Evolutionary conservation across 2,888 invertebrate genomes (phyloP).

Genomic region (Parnassius apollo): DNA sequence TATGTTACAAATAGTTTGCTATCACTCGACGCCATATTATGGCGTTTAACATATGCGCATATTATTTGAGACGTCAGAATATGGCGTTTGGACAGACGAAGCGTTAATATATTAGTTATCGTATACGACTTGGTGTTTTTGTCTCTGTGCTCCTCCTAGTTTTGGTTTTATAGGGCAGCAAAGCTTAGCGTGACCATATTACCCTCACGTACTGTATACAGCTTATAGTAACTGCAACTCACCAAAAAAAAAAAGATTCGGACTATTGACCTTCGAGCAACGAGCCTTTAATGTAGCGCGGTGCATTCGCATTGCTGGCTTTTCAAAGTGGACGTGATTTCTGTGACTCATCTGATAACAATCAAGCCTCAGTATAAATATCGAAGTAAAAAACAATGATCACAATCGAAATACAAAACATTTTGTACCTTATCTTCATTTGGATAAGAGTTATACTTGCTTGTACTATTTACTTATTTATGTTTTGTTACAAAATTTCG

Average conservation of each 20-base stretch:
- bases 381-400: slow-evolving; percentile 5
- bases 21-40: too few relatives aligned
- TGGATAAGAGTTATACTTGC: neutral
- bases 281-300: slow-evolving; percentile 39
- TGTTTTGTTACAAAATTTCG: slow-evolving; percentile 2
- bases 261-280: slow-evolving; percentile 57
- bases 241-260: slow-evolving; percentile 72
- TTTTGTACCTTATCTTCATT: neutral
- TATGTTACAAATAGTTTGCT: too few relatives aligned
- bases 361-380: slow-evolving; percentile 8
- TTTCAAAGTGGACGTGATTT: slow-evolving; percentile 43
- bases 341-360: slow-evolving; percentile 41
- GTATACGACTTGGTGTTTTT: too few relatives aligned
- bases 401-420: neutral
- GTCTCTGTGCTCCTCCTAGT: too few relatives aligned
- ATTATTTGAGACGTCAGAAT: too few relatives aligned
- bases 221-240: slow-evolving; percentile 29
- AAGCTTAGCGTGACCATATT: too few relatives aligned
- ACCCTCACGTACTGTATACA: neutral
- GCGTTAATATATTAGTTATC: too few relatives aligned
- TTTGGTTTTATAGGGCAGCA: too few relatives aligned
- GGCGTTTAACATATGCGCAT: too few relatives aligned
- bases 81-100: too few relatives aligned
- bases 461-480: neutral
- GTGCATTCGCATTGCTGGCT: slow-evolving; percentile 47